Conservation (phyloP, 2,888 invertebrate species). For the Cryptus armator region DNA sequence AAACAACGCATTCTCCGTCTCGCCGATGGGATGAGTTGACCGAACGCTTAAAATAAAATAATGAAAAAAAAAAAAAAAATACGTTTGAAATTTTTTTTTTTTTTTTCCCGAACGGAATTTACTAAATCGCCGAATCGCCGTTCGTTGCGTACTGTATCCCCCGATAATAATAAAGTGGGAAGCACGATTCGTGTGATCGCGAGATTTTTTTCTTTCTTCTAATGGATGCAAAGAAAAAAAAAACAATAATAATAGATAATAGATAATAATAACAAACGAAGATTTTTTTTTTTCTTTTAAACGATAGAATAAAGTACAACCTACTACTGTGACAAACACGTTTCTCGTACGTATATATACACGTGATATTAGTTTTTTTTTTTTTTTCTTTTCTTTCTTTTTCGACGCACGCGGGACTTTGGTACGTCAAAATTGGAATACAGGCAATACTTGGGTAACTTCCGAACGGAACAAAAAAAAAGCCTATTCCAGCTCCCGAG, state of each 20-base stretch:
- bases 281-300: constrained; percentile 24
- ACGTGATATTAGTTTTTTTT: constrained; percentile 69
- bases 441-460: constrained; percentile 72
- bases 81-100: constrained; percentile 53
- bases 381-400: neutral
- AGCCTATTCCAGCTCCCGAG: constrained; percentile 55
- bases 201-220: constrained; percentile 13
- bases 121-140: constrained; percentile 71
- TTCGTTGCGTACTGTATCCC: constrained; percentile 66
- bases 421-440: constrained; percentile 72
- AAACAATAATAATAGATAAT: constrained; percentile 41
- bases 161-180: constrained; percentile 74
- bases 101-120: constrained; percentile 67
- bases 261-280: constrained; percentile 45
- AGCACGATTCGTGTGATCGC: constrained; percentile 72
- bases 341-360: constrained; percentile 76
- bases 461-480: constrained; percentile 72
- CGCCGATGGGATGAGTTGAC: constrained; percentile 22
- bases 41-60: constrained; percentile 65
- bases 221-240: constrained; percentile 39
- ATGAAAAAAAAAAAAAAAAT: constrained; percentile 67
- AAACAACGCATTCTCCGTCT: constrained; percentile 27
- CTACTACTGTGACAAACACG: constrained; percentile 67
- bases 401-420: constrained; percentile 72
- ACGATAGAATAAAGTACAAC: constrained; percentile 50